Evolutionary conservation across 2,888 invertebrate genomes (phyloP), one percentile per base, ranked within the genome.

Genomic region (Stenodera caucasica): DNA sequence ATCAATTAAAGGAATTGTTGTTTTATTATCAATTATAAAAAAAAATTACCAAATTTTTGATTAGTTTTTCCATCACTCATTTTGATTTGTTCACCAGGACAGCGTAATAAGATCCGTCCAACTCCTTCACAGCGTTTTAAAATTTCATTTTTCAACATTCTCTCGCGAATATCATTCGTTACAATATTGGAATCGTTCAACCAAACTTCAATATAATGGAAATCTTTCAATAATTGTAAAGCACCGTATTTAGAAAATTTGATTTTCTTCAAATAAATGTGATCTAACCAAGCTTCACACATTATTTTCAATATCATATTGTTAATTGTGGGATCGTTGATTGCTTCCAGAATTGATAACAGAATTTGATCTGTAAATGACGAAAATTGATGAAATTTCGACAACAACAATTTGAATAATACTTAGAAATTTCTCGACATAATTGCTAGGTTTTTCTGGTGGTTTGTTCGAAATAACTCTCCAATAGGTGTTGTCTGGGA

Each of bases 261-360:
- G 23, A 94, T 89, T 78, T 88, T 88, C 67, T 90, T 88, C 51
- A 88, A 86, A 76, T 91, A 92, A 67, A 94, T 93, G 71, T 92
- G 91, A 77, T 94, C 91, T 55, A 94, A 81, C 93, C 93, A 94
- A 0, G 93, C 88, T 77, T 94, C 93, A 74, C 94, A 92, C 82
- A 92, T 89, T 30, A 94, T 87, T 75, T 89, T 88, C 32, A 94
- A 81, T 55, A 92, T 86, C 84, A 92, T 88, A 72, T 91, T 90
- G 26, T 90, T 84, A 45, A 91, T 89, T 6, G 86, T 82, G 53
- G 88, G 84, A 73, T 94, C 89, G 56, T 87, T 85, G 3, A 91
- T 90, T 49, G 93, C 90, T 68, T 85, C 84, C 70, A 92, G 82
- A n/a, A 92, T 90, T 0, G 94, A 94, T 59, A 89, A 80, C 66